A percentile compares a stretch with the other conserved stretches of the same genome.
These are phyloP conservation scores for Cotesia typhae DNA, from an alignment of 1,140 invertebrate genomes.

Conservation along the genomic window DNA sequence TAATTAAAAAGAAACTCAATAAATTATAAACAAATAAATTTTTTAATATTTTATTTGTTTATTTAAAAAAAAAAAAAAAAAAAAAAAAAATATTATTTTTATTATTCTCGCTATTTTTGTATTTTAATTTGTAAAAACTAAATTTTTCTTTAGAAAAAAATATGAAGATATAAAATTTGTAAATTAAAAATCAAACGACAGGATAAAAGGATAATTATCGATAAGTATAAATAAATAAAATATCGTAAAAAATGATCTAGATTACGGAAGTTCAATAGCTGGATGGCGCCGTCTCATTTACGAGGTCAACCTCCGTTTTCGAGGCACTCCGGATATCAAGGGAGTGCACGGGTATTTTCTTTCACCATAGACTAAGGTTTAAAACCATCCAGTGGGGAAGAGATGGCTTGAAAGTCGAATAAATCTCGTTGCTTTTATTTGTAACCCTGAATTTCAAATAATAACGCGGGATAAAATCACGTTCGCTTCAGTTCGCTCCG, in stretches of 20 bases:
- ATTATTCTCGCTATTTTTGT: no score
- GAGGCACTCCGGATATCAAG: slow-evolving; percentile 31
- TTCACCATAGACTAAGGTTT: no score
- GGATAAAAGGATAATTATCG: background rate
- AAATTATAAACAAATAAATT: no score
- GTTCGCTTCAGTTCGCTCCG: slow-evolving; percentile 7
- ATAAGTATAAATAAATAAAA: background rate
- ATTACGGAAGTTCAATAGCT: background rate
- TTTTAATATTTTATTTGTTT: no score
- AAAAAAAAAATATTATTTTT: no score
- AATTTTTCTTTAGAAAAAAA: no score
- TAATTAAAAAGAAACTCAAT: no score
- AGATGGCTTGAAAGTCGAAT: background rate
- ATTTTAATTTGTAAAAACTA: no score
- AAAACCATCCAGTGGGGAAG: background rate
- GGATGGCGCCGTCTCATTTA: background rate
- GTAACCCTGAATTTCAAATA: slow-evolving; percentile 11
- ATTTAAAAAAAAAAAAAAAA: no score
- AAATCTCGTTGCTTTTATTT: slow-evolving; percentile 24
- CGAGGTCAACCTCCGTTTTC: slow-evolving; percentile 30
- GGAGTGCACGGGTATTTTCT: background rate
- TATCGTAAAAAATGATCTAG: background rate
- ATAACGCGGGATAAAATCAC: slow-evolving; percentile 10
- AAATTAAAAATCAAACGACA: no score
- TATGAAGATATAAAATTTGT: no score